Evolutionary conservation across 2,113 vertebrate genomes (phyloP).

Genomic region (Jaculus jaculus): DNA sequence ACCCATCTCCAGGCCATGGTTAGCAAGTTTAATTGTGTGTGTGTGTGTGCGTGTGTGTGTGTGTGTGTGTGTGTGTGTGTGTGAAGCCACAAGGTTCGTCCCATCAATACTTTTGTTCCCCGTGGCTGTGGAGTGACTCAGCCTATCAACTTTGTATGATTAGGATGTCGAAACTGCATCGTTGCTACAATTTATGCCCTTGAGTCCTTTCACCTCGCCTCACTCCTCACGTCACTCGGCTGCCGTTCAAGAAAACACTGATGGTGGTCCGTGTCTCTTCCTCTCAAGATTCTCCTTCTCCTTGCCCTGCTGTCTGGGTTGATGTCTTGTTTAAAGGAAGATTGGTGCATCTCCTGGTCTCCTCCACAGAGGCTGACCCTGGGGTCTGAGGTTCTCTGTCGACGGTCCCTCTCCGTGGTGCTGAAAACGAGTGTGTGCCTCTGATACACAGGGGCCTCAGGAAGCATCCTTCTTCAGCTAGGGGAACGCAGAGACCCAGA

Average conservation of each 20-base stretch:
- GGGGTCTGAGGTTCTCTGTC: not conserved
- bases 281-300: constrained; percentile 58
- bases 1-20: constrained; percentile 55
- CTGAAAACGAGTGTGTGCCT: constrained; percentile 49
- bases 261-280: constrained; percentile 60
- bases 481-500: not conserved
- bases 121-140: constrained; percentile 74
- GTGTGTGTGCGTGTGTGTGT: not conserved
- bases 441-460: not conserved
- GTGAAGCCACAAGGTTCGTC: constrained; percentile 55
- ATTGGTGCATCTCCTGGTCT: constrained; percentile 60
- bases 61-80: not conserved
- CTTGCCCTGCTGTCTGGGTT: constrained; percentile 66
- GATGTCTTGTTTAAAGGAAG: constrained; percentile 73
- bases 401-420: constrained; percentile 57
- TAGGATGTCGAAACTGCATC: constrained; percentile 76
- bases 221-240: constrained; percentile 61
- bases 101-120: constrained; percentile 68
- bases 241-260: constrained; percentile 44
- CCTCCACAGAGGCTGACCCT: constrained; percentile 55
- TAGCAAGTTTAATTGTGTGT: constrained; percentile 54
- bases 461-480: not conserved
- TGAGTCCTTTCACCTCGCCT: constrained; percentile 77
- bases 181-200: constrained; percentile 77
- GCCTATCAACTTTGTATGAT: constrained; percentile 78